Conservation (phyloP, 2,888 invertebrate species). For the Itoplectis maculator region DNA sequence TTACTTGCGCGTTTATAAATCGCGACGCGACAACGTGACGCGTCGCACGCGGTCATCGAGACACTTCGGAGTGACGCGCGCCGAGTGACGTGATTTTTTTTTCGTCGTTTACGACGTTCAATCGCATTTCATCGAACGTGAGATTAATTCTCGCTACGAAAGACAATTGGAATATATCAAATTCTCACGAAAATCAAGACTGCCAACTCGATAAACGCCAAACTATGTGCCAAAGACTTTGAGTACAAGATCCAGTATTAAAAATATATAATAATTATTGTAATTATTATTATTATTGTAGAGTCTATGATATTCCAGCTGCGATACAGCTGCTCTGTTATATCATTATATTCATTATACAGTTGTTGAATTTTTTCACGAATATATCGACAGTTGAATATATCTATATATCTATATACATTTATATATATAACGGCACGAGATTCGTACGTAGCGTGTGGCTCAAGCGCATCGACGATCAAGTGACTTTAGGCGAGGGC, state of each 20-base stretch:
- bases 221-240: slow-evolving; percentile 73
- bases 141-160: slow-evolving; percentile 3
- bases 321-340: slow-evolving; percentile 40
- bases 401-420: too few relatives aligned
- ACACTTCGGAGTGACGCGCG: background rate
- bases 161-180: slow-evolving; percentile 11
- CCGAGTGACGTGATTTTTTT: slow-evolving; percentile 21
- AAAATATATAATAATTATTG: slow-evolving; percentile 35
- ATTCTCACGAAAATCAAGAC: slow-evolving; percentile 31
- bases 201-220: slow-evolving; percentile 61
- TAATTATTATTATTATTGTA: slow-evolving; percentile 22
- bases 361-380: slow-evolving; percentile 56
- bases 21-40: slow-evolving; percentile 3
- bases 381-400: slow-evolving; percentile 9
- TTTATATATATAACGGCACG: slow-evolving; percentile 8
- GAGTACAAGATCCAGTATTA: slow-evolving; percentile 71
- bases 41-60: background rate
- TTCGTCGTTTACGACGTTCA: background rate
- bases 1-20: background rate
- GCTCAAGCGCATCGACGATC: slow-evolving; percentile 2
- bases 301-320: slow-evolving; percentile 58
- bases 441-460: background rate
- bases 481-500: slow-evolving; percentile 7
- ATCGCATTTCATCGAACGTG: slow-evolving; percentile 3
- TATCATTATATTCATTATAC: slow-evolving; percentile 60